phyloP scores from a whole-genome alignment of 2,113 vertebrate genomes.

The Gallinago jamesoni region DNA sequence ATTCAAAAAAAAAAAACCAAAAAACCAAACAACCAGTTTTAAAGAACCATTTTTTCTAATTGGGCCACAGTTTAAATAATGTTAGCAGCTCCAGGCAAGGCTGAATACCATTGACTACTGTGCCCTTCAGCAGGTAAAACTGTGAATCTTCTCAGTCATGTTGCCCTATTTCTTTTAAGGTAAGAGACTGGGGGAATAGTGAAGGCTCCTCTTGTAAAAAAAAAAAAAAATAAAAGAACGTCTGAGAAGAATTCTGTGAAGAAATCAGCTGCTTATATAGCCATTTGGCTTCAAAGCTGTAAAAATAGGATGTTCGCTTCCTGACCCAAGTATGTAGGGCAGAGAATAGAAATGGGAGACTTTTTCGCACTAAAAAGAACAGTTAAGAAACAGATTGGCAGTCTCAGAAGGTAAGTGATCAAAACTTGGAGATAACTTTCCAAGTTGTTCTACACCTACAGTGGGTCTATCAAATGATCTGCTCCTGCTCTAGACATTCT shows the following conservation, averaged over 20 bases:
- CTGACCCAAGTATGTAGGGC: slow-evolving; percentile 67
- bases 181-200: slow-evolving; percentile 11
- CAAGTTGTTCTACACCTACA: slow-evolving; percentile 31
- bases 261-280: slow-evolving; percentile 60
- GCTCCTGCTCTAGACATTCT: slow-evolving; percentile 31
- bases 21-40: neutral
- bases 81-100: neutral
- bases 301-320: slow-evolving; percentile 66
- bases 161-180: slow-evolving; percentile 61
- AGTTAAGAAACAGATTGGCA: slow-evolving; percentile 24
- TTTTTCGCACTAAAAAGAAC: slow-evolving; percentile 61
- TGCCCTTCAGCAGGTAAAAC: slow-evolving; percentile 47
- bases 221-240: neutral
- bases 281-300: slow-evolving; percentile 61
- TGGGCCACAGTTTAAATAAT: neutral
- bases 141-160: slow-evolving; percentile 2
- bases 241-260: slow-evolving; percentile 60
- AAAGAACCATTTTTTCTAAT: neutral
- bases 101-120: neutral
- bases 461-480: slow-evolving; percentile 1
- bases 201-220: slow-evolving; percentile 13
- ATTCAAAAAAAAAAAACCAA: neutral
- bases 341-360: slow-evolving; percentile 55
- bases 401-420: slow-evolving; percentile 32
- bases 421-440: slow-evolving; percentile 60